Evolutionary conservation across 2,113 vertebrate genomes (phyloP), one percentile per base, ranked within the genome.

Genomic region (Phaethornis superciliosus): DNA sequence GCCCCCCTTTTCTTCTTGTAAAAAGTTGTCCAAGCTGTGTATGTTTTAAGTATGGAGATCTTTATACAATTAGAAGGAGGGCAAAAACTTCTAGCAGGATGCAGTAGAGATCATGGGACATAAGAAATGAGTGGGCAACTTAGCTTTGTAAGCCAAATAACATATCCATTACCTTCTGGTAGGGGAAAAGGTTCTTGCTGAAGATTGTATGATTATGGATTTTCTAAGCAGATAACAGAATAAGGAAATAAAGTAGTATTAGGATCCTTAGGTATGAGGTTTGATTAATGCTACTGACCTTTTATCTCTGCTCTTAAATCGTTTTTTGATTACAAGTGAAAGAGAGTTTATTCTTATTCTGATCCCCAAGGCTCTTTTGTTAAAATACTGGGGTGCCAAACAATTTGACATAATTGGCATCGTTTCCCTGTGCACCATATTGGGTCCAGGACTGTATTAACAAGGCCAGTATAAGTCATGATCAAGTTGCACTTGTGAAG

Each of bases 291-390:
- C 69, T 70, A 54, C 69, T 71, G 54, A 58, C 35, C 6, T 79
- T 96, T 77, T 86, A 58, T 24, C 5, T 91, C 67, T 82, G 56
- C 19, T 58, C 86, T 87, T 71, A 85, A 95, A 86, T 95, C 2
- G 44, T 12, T 88, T 88, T 89, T 84, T 80, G 35, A 10, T 77
- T 90, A 56, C 27, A 63, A 62, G 13, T 85, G 86, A 93, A 88
- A 90, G 65, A 40, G 9, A 85, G 49, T 93, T 82, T 59, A 59
- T 85, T 77, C 46, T 95, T 9, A 23, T 46, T 37, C 46, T 88
- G 85, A 68, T 95, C 69, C 60, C 35, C 52, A 87, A 78, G 78
- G 70, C 32, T 93, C 24, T 75, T 95, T 94, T 81, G 64, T 90
- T 93, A 82, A 90, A 70, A 68, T 46, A 33, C 52, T 80, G 65